Base-by-base conservation (phyloP, 1,140 invertebrate species). In the Rhyzopertha dominica region DNA sequence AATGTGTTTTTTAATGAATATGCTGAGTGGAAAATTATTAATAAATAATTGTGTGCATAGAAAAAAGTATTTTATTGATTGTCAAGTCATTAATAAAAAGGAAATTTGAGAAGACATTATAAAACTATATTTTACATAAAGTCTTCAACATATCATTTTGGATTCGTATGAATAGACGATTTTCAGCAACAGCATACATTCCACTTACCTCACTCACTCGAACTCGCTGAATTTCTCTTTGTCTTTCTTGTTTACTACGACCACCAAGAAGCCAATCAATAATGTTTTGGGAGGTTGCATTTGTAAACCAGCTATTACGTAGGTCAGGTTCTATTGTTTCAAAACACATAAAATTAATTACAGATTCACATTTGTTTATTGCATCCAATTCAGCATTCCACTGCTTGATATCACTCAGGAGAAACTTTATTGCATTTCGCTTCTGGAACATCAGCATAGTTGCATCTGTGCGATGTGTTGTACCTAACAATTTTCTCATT, bases 401-500 rank as follows among this genome's bases (percentile, higher is more conserved):
- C 18, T 18, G 16, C 32, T 49, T 43, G n/a, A 58, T 49, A 13
- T 50, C 20, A 14, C 22, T 16, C 22, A 51, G 23, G 22, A 10
- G 13, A 2, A 5, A 4, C n/a, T 26, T 25, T 13, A 53, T 14
- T 35, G 36, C 20, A 22, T 19, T 10, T 12, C 23, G 25, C 20
- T 25, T 19, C 22, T 38, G 9, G 4, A 31, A 45, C 25, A 20
- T 30, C 36, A 12, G 16, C 9, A 40, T 40, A 32, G 10, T 4
- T 14, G 9, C 1, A 9, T 17, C 17, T 17, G 29, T 38, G 4
- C 9, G 18, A 47, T 12, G 22, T 47, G 9, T 42, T 40, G 5
- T 39, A 30, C 34, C 51, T 19, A 30, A 57, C 37, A 30, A 61
- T 44, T 20, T 56, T 59, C 43, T 76, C 49, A 55, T 73, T 78